Evolutionary conservation across 2,113 vertebrate genomes (phyloP).

Genomic region (Paratilapia polleni): DNA sequence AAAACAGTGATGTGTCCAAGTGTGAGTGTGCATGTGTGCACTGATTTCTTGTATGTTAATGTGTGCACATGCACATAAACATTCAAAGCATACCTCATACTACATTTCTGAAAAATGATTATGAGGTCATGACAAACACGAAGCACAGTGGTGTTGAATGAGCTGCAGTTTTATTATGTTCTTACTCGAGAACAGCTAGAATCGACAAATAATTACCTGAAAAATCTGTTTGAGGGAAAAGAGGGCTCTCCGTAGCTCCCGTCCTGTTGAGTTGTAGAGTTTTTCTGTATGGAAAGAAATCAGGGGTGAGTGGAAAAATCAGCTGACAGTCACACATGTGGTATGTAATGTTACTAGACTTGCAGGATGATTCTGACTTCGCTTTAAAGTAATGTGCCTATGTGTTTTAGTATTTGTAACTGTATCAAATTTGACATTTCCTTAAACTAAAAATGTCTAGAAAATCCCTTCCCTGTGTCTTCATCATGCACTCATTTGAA

Average conservation of each 20-base stretch:
- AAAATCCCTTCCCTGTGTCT: constrained; percentile 25
- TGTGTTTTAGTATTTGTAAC: not conserved
- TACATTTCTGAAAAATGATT: not conserved
- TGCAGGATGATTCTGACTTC: not conserved
- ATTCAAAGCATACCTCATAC: not conserved
- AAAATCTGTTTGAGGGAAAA: constrained; percentile 99
- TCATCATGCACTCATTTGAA: constrained; percentile 11
- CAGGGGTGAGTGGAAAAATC: constrained; percentile 11
- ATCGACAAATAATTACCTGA: constrained; percentile 85
- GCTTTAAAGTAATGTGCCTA: not conserved
- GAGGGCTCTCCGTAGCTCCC: constrained; percentile 94
- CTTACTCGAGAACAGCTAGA: not conserved
- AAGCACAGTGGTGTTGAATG: not conserved
- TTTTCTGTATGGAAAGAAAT: constrained; percentile 85
- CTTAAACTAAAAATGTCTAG: not conserved
- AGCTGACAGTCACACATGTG: constrained; percentile 32
- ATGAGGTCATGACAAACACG: not conserved
- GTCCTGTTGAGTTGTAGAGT: constrained; percentile 93
- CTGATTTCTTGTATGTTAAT: constrained; percentile 10
- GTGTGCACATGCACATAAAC: not conserved
- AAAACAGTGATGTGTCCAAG: constrained; percentile 44
- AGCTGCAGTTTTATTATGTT: not conserved
- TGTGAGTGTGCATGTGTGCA: constrained; percentile 12
- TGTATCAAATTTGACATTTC: not conserved
- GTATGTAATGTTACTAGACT: constrained; percentile 6